Conservation (phyloP, 2,113 vertebrate species). For the Drymodes brunneopygia region DNA sequence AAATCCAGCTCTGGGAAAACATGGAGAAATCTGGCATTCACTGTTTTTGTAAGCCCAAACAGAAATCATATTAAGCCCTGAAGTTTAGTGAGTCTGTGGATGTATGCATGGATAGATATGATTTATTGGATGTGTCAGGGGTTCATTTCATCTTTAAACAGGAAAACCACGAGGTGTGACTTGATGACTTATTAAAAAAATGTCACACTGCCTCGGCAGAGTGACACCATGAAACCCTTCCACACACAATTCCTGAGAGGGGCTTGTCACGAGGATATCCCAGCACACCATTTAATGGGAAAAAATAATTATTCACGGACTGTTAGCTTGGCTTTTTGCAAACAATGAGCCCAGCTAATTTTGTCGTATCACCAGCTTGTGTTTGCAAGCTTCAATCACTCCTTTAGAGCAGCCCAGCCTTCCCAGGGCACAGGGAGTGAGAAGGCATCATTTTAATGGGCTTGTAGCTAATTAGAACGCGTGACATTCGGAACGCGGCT, state of each 20-base stretch:
- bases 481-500: constrained; percentile 33
- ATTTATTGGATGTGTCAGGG: background rate
- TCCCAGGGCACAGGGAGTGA: background rate
- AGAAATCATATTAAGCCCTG: background rate
- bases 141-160: background rate
- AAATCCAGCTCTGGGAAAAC: background rate
- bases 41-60: background rate
- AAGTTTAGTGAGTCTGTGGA: background rate
- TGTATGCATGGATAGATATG: background rate
- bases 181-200: constrained; percentile 9
- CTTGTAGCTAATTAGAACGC: constrained; percentile 51
- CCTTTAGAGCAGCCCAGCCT: background rate
- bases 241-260: background rate
- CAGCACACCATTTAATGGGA: background rate
- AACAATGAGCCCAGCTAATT: background rate
- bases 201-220: background rate
- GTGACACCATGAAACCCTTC: background rate
- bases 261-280: background rate
- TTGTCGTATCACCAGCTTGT: background rate
- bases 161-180: background rate
- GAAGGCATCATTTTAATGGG: constrained; percentile 25
- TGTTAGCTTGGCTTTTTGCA: background rate
- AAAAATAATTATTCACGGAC: constrained; percentile 13
- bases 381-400: constrained; percentile 18
- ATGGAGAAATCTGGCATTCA: background rate